A percentile compares a stretch with the other conserved stretches of the same genome.
phyloP scores from a whole-genome alignment of 2,113 vertebrate species.

The Naja naja region DNA sequence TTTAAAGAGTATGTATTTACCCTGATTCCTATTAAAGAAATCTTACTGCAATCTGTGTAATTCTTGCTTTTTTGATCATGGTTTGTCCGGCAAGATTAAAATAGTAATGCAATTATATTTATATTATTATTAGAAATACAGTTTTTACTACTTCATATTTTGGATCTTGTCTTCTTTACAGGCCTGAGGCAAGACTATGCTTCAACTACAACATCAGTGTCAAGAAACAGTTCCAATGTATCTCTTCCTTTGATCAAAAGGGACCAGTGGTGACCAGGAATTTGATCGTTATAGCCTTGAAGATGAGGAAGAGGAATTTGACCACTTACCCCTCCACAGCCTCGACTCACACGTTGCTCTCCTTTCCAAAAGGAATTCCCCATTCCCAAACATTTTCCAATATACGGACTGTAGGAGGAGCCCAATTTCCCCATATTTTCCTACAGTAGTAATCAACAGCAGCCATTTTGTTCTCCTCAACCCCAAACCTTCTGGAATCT shows the following conservation, averaged over 20 bases:
- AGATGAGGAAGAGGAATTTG: conserved; percentile 90
- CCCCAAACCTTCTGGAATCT: conserved; percentile 73
- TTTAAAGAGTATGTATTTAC: neutral
- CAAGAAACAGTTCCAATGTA: conserved; percentile 85
- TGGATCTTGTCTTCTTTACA: conserved; percentile 46
- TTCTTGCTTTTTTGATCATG: neutral
- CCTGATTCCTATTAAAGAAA: neutral
- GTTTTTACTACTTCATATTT: neutral
- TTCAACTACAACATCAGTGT: conserved; percentile 85
- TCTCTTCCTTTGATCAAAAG: conserved; percentile 80
- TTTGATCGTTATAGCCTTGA: conserved; percentile 87
- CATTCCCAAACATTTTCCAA: conserved; percentile 97
- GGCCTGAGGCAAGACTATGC: conserved; percentile 96
- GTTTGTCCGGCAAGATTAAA: neutral
- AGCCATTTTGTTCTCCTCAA: conserved; percentile 78
- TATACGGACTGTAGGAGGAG: conserved; percentile 89
- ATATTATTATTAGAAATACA: neutral
- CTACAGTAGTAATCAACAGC: conserved; percentile 78
- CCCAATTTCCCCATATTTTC: conserved; percentile 83
- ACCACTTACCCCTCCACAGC: conserved; percentile 93
- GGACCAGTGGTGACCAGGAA: conserved; percentile 77
- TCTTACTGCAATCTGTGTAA: neutral
- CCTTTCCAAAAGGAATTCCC: conserved; percentile 86
- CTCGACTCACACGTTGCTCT: conserved; percentile 82
- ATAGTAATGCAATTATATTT: neutral